These are phyloP conservation scores for Hystrix cristata DNA, from an alignment of 2,113 vertebrate genomes.

Conservation along the genomic window DNA sequence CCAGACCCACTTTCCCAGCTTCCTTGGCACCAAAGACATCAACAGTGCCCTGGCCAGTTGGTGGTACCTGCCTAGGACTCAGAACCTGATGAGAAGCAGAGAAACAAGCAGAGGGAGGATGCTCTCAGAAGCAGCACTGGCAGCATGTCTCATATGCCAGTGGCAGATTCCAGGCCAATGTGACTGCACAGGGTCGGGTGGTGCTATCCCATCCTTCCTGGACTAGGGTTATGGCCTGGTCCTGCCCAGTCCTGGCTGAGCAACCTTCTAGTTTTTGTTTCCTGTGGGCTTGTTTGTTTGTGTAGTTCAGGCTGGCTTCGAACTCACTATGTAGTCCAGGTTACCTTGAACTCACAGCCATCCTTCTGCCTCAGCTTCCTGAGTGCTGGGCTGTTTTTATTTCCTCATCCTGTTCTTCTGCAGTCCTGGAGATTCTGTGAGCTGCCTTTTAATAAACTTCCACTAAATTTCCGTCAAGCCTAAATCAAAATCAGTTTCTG, in stretches of 20 bases:
- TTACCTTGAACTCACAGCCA: background rate
- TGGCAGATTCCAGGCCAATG: background rate
- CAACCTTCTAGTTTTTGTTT: background rate
- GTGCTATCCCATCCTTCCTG: background rate
- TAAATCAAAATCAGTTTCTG: background rate
- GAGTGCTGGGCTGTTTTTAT: background rate
- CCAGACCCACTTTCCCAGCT: background rate
- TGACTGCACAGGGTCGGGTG: background rate
- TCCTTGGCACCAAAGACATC: background rate
- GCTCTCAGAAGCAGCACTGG: background rate
- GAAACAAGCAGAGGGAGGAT: background rate
- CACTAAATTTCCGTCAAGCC: background rate
- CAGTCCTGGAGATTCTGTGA: background rate
- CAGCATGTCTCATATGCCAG: background rate
- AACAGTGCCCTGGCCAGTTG: background rate
- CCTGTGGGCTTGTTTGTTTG: background rate
- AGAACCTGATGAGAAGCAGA: background rate
- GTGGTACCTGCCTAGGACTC: background rate
- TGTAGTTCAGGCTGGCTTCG: background rate
- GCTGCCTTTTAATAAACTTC: background rate
- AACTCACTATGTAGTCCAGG: background rate
- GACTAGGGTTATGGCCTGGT: background rate
- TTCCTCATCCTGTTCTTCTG: background rate
- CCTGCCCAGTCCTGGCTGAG: background rate
- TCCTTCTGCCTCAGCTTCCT: background rate